These are phyloP conservation scores for Cariama cristata DNA, from an alignment of 2,113 vertebrate species.

Conservation along the genomic window DNA sequence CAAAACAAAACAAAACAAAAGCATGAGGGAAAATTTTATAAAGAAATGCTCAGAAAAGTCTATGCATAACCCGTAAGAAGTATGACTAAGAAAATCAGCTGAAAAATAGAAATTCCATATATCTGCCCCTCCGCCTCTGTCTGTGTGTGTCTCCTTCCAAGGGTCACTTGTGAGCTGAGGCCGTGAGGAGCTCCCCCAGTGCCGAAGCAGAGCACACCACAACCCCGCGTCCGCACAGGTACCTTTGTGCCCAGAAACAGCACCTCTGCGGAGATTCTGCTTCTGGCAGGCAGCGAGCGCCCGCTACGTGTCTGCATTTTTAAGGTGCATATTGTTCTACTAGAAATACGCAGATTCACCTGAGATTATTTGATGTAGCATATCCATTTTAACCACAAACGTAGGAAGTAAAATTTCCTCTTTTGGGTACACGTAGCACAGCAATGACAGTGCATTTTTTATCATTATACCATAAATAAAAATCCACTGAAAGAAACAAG, in stretches of 20 bases:
- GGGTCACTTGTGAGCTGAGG: neutral
- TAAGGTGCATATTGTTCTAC: rapidly evolving
- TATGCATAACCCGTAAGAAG: neutral
- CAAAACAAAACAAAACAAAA: constrained; percentile 45
- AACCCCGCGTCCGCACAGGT: rapidly evolving
- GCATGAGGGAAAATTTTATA: neutral
- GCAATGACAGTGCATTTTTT: neutral
- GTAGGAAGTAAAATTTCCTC: neutral
- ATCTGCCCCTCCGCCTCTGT: neutral
- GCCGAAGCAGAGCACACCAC: neutral
- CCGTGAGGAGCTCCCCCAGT: neutral
- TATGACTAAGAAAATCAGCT: neutral
- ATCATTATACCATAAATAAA: neutral
- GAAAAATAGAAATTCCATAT: neutral
- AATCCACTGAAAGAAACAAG: neutral
- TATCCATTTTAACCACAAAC: neutral
- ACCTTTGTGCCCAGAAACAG: neutral
- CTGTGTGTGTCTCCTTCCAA: neutral
- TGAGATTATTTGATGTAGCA: too few relatives aligned
- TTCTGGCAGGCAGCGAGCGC: neutral
- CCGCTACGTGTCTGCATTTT: rapidly evolving
- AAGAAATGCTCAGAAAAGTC: neutral
- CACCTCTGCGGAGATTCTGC: neutral
- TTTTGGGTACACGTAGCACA: neutral
- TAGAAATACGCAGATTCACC: neutral